Percentiles rank a stretch among this genome's conserved stretches.
Evolutionary conservation across 2,888 invertebrate genomes (phyloP).

Genomic region (Drosophila sordidula): DNA sequence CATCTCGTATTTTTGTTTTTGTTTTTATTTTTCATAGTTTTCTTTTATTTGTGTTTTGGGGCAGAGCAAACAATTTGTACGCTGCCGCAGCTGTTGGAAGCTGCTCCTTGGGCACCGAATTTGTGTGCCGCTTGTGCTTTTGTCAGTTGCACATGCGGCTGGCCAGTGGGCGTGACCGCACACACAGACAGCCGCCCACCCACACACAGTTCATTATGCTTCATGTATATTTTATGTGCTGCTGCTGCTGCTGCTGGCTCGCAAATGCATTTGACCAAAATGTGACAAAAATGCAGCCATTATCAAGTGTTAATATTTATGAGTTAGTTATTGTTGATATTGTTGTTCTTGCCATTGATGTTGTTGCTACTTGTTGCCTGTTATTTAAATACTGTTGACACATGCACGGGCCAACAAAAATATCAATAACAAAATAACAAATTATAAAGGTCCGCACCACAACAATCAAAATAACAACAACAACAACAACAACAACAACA

Average conservation of each 20-base stretch:
- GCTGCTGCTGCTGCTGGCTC: constrained; percentile 21
- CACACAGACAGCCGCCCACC: neutral
- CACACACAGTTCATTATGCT: constrained; percentile 46
- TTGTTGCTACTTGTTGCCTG: constrained; percentile 15
- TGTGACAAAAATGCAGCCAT: constrained; percentile 50
- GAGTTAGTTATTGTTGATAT: constrained; percentile 17
- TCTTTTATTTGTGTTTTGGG: constrained; percentile 34
- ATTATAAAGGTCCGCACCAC: constrained; percentile 13
- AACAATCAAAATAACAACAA: constrained; percentile 49
- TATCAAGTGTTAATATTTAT: constrained; percentile 56
- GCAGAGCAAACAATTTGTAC: constrained; percentile 37
- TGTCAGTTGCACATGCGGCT: constrained; percentile 77
- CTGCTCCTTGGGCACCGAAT: constrained; percentile 36
- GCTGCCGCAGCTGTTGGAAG: constrained; percentile 19
- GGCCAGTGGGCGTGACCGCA: constrained; percentile 33
- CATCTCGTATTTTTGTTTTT: constrained; percentile 28
- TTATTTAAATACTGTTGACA: constrained; percentile 54
- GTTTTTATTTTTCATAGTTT: constrained; percentile 11
- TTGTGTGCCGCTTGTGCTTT: constrained; percentile 54
- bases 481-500: constrained; percentile 30
- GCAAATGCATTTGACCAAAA: constrained; percentile 32
- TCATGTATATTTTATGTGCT: constrained; percentile 53
- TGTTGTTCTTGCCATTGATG: neutral
- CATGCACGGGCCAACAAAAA: constrained; percentile 36
- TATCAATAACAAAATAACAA: constrained; percentile 38